These are phyloP conservation scores for Caenorhabditis sp. DNA, from an alignment of 2,888 invertebrate species.

Conservation along the genomic window DNA sequence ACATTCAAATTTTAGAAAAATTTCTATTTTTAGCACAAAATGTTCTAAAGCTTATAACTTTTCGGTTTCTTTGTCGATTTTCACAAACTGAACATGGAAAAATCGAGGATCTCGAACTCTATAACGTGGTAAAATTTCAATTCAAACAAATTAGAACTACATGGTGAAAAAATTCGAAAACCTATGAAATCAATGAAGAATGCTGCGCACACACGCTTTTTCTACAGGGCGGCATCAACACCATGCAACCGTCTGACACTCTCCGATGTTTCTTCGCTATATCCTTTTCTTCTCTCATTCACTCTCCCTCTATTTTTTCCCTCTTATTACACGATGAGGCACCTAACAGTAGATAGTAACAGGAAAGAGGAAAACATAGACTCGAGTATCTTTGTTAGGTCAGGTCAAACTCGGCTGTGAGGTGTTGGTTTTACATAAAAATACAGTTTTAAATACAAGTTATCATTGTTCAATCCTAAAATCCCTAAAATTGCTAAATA, in stretches of 20 bases:
- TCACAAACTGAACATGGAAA: background rate
- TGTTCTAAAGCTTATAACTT: background rate
- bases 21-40: background rate
- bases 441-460: no score
- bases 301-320: background rate
- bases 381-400: no score
- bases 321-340: background rate
- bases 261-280: background rate
- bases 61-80: background rate
- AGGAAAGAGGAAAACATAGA: constrained; percentile 7
- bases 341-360: constrained; percentile 55
- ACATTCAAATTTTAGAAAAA: background rate
- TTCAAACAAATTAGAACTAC: background rate
- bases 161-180: background rate
- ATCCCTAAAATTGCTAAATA: no score
- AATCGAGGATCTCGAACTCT: background rate
- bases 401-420: no score
- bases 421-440: no score
- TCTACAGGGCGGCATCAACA: background rate
- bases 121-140: background rate
- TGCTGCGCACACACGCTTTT: background rate
- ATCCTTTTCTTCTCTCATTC: background rate
- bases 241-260: background rate
- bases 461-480: no score
- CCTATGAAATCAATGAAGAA: background rate